Base-by-base conservation (phyloP, 1,140 invertebrate species). In the Sycophila sp. region DNA sequence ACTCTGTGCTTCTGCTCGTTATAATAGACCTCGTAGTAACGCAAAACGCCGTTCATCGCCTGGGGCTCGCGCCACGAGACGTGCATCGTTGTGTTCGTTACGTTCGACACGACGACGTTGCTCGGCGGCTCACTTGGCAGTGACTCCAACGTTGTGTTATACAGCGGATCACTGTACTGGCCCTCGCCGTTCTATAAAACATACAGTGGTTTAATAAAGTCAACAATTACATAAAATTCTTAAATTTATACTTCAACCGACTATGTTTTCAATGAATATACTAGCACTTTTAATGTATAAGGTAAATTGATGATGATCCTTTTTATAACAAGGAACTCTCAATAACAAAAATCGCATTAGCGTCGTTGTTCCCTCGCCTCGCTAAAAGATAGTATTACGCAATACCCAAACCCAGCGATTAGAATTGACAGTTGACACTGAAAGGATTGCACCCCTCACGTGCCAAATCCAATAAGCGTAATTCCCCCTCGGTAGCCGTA, bases 121-220 rank as follows among this genome's bases (percentile, higher is more conserved):
- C 75, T 76, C 2, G 89, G 89, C 13, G 86, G 87, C 56, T 88
- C 86, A 13, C 89, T 90, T 15, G 89, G 89, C 73, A 81, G 87
- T 74, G 91, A 93, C 88, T 96, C 93, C 17, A 90, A 82, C 1
- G 95, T 97, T 11, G 90, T 91, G 28, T 92, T 89, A 49, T 86
- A 86, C 3, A 92, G 79, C 4, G 88, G 85, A 77, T 92, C 88
- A 83, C 93, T 95, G 71, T 86, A 84, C 30, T 91, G 87, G 19
- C 93, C 92, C 79, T 92, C 87, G 1, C 92, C 93, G 75, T 90
- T 89, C 71, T 71, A 13, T 38, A n/a, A 19, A 47, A 22, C 19
- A 22, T 3, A 45, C 6, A 7, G 5, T 42, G n/a, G 1, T 24
- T 47, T 47, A n/a, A 47, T 47, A 11, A 47, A 5, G 4, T 15